phyloP scores from a whole-genome alignment of 1,140 invertebrate species.

The Scaptodrosophila lebanonensis region DNA sequence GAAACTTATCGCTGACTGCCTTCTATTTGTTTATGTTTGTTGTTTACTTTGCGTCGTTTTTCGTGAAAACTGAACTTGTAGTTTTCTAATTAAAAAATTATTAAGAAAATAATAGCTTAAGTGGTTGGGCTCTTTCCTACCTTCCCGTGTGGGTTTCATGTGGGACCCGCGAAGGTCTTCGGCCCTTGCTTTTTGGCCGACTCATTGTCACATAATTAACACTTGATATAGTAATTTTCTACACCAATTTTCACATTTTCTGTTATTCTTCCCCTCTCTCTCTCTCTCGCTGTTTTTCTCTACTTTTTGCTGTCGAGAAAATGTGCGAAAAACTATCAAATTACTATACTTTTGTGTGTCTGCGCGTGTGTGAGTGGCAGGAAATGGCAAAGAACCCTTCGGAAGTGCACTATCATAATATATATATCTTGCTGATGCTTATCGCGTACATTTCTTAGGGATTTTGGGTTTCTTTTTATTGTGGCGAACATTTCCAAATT shows the following conservation, averaged over 20 bases:
- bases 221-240: slow-evolving; percentile 65
- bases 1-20: slow-evolving; percentile 35
- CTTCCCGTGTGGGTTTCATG: neutral
- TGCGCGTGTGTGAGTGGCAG: slow-evolving; percentile 33
- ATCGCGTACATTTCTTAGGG: slow-evolving; percentile 18
- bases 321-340: slow-evolving; percentile 69
- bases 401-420: slow-evolving; percentile 55
- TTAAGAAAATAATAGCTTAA: slow-evolving; percentile 40
- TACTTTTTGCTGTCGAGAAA: slow-evolving; percentile 12
- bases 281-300: neutral
- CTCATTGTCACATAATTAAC: slow-evolving; percentile 75
- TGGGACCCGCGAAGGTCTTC: no score
- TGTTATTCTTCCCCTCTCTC: slow-evolving; percentile 2
- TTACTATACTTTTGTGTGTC: slow-evolving; percentile 35
- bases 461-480: neutral
- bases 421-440: slow-evolving; percentile 23
- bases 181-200: slow-evolving; percentile 25
- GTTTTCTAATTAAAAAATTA: slow-evolving; percentile 71
- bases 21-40: slow-evolving; percentile 61
- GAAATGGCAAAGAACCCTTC: slow-evolving; percentile 54
- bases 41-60: slow-evolving; percentile 39
- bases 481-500: slow-evolving; percentile 38
- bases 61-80: slow-evolving; percentile 60
- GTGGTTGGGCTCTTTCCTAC: neutral
- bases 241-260: slow-evolving; percentile 16